Percentiles rank a stretch among this genome's conserved stretches.
Evolutionary conservation across 23 tunicate species (phyloP).

Genomic region (Ciona savignyi): DNA sequence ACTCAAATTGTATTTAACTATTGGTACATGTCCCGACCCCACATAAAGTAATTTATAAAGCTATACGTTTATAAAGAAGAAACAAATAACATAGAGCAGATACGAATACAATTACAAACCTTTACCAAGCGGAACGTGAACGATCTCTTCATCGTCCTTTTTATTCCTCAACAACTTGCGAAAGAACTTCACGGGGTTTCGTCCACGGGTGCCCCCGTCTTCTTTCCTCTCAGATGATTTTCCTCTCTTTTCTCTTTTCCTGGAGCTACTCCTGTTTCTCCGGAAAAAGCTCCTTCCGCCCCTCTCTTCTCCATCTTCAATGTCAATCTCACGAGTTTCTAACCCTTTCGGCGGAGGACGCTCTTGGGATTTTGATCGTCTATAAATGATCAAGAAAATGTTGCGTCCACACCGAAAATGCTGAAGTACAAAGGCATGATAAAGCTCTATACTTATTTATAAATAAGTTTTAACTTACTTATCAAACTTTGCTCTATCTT

Average conservation of each 20-base stretch:
- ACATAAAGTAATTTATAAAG: too few relatives aligned
- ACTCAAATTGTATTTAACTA: too few relatives aligned
- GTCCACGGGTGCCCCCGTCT: slow-evolving; percentile 48
- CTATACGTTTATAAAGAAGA: too few relatives aligned
- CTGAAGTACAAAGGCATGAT: too few relatives aligned
- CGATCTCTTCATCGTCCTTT: slow-evolving; percentile 31
- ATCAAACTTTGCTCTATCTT: slow-evolving; percentile 29
- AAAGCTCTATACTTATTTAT: too few relatives aligned
- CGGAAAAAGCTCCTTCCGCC: slow-evolving; percentile 29
- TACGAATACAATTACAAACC: too few relatives aligned
- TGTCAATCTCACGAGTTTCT: slow-evolving; percentile 20
- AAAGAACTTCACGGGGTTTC: slow-evolving; percentile 71
- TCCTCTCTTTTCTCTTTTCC: slow-evolving; percentile 46
- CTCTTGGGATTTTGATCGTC: slow-evolving; percentile 81
- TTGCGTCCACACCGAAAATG: too few relatives aligned
- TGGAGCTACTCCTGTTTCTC: slow-evolving; percentile 56
- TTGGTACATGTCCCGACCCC: too few relatives aligned
- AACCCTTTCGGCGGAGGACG: slow-evolving; percentile 41
- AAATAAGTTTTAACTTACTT: too few relatives aligned
- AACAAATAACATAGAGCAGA: too few relatives aligned
- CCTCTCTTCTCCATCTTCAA: slow-evolving; percentile 20
- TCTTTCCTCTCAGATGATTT: slow-evolving; percentile 37
- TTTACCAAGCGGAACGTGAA: slow-evolving; percentile 37
- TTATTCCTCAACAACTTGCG: slow-evolving; percentile 39
- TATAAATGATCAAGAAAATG: not conserved